Conservation (phyloP, 2,113 vertebrate species). For the Sceloporus undulatus region DNA sequence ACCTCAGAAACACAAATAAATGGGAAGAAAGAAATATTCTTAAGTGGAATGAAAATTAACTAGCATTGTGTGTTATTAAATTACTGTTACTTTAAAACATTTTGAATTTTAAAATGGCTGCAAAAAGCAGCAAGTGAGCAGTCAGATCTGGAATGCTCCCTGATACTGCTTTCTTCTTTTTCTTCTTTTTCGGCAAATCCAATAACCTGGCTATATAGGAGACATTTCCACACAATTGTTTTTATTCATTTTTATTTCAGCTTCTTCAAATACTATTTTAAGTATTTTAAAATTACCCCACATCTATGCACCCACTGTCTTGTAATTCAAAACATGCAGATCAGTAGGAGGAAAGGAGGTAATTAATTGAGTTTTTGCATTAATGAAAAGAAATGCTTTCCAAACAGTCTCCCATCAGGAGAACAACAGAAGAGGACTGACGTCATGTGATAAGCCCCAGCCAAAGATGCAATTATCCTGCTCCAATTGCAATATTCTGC, state of each 20-base stretch:
- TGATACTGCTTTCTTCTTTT: neutral
- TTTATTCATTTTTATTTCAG: neutral
- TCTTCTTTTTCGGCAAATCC: neutral
- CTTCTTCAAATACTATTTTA: neutral
- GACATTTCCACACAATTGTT: neutral
- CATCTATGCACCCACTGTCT: no score
- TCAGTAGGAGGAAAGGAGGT: no score
- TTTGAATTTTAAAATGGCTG: neutral
- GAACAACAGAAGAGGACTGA: no score
- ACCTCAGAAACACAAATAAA: no score
- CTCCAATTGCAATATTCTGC: no score
- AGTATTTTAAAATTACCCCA: no score
- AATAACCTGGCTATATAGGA: neutral
- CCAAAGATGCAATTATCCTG: no score
- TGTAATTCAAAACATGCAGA: no score
- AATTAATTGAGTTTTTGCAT: no score
- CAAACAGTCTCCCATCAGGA: no score
- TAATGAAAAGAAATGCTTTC: no score
- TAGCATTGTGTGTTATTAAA: neutral
- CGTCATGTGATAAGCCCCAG: no score
- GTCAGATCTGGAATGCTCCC: neutral
- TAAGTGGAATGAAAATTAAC: neutral
- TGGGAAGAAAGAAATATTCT: neutral
- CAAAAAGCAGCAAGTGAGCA: neutral
- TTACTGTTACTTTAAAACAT: neutral